These are phyloP conservation scores for Lagopus muta DNA, from an alignment of 2,113 vertebrate genomes.

Conservation along the genomic window DNA sequence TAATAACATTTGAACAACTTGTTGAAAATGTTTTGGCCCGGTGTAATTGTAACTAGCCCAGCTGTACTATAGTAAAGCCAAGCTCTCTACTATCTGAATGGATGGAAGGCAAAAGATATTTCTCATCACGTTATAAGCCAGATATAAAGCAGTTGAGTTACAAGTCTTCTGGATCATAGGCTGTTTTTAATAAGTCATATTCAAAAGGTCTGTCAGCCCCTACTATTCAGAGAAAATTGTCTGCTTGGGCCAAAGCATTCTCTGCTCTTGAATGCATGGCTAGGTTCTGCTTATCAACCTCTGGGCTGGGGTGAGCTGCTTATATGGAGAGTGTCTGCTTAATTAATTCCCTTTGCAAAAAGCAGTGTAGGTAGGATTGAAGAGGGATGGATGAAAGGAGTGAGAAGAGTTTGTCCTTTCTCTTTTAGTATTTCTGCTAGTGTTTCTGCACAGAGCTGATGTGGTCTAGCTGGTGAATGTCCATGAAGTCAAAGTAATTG, in stretches of 20 bases:
- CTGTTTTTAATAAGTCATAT: neutral
- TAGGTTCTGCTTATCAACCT: neutral
- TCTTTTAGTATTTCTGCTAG: neutral
- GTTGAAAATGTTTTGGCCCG: conserved; percentile 18
- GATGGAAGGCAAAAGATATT: neutral
- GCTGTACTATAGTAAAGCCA: neutral
- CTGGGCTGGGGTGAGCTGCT: neutral
- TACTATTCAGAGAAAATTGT: neutral
- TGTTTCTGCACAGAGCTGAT: neutral
- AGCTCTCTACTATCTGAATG: neutral
- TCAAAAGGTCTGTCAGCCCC: neutral
- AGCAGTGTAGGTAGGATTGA: neutral
- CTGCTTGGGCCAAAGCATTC: neutral
- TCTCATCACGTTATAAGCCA: neutral
- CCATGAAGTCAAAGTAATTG: neutral
- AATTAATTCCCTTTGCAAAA: neutral
- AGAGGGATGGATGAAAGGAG: neutral
- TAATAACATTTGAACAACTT: conserved; percentile 17
- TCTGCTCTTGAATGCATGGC: neutral
- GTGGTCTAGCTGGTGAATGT: neutral
- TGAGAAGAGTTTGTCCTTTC: neutral
- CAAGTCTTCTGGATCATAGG: neutral
- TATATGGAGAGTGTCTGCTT: neutral
- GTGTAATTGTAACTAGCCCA: neutral
- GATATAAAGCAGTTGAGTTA: neutral